These are phyloP conservation scores for Aleiodes leptofemur DNA, from an alignment of 2,888 invertebrate genomes.

Conservation along the genomic window DNA sequence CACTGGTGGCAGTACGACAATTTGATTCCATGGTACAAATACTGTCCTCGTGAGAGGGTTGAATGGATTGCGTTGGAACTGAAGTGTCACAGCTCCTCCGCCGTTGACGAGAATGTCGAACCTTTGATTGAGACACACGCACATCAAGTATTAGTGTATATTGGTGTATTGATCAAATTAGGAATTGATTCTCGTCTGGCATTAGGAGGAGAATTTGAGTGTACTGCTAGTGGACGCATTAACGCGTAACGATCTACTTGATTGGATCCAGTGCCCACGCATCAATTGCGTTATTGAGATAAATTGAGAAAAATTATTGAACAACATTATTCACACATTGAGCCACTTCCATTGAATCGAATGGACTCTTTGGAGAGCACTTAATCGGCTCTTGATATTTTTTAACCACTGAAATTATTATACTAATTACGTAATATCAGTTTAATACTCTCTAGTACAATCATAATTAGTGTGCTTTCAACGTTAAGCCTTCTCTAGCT, in stretches of 20 bases:
- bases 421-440: not conserved
- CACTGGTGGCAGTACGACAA: constrained; percentile 93
- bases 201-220: not conserved
- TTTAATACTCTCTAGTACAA: constrained; percentile 47
- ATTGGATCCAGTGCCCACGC: not conserved
- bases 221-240: constrained; percentile 6
- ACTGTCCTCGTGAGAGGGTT: constrained; percentile 91
- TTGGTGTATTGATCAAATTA: constrained; percentile 22
- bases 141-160: constrained; percentile 37
- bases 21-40: constrained; percentile 98
- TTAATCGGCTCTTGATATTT: constrained; percentile 26
- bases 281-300: not conserved
- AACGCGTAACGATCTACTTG: constrained; percentile 9
- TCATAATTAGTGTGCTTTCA: constrained; percentile 69
- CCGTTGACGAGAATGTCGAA: constrained; percentile 99
- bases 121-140: constrained; percentile 77
- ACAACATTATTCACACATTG: not conserved
- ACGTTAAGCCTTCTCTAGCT: constrained; percentile 66
- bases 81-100: constrained; percentile 96
- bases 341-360: too few species aligned
- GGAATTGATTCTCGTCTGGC: not conserved
- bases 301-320: not conserved
- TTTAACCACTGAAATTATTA: not conserved
- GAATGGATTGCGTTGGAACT: constrained; percentile 97
- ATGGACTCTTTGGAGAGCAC: not conserved